Conservation (phyloP, 1,140 invertebrate species). For the Drosophila parvula region DNA sequence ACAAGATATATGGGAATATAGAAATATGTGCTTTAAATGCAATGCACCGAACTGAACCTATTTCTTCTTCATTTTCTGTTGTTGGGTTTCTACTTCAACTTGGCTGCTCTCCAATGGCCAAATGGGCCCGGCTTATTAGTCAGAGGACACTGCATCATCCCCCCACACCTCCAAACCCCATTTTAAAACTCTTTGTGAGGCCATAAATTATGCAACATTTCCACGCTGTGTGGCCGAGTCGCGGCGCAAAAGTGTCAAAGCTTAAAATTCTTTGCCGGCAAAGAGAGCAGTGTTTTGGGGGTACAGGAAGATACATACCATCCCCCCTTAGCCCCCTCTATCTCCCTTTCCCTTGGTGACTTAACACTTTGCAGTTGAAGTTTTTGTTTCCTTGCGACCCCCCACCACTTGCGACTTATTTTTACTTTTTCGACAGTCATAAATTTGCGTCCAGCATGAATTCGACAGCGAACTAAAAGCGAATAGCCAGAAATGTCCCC, state of each 20-base stretch:
- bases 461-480: constrained; percentile 55
- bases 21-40: background rate
- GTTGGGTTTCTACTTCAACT: background rate
- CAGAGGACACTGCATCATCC: background rate
- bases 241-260: constrained; percentile 45
- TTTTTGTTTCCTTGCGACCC: constrained; percentile 16
- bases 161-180: background rate
- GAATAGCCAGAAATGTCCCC: constrained; percentile 24
- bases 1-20: background rate
- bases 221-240: constrained; percentile 6
- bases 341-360: constrained; percentile 11
- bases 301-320: background rate
- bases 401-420: constrained; percentile 10
- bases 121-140: constrained; percentile 8
- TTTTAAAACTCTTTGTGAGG: background rate
- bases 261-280: constrained; percentile 23
- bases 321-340: too few species aligned
- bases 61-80: too few species aligned
- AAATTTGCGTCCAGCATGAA: constrained; percentile 72
- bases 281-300: constrained; percentile 2
- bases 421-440: constrained; percentile 70
- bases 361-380: constrained; percentile 34
- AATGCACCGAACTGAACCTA: too few species aligned
- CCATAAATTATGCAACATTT: constrained; percentile 56
- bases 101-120: background rate